phyloP scores from a whole-genome alignment of 2,113 vertebrate genomes.

The Grammomys dolichurus region DNA sequence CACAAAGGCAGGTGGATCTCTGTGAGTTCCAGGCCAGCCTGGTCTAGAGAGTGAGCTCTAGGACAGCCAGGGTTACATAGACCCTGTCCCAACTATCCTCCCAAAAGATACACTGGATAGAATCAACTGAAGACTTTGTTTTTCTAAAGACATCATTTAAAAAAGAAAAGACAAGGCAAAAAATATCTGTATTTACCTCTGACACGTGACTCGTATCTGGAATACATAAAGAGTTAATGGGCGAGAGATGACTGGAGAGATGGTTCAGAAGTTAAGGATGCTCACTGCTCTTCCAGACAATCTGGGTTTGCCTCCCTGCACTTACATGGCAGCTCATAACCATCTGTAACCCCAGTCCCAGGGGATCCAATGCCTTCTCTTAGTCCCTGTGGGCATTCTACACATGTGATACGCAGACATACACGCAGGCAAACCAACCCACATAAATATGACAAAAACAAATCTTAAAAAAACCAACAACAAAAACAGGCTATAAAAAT shows the following conservation, averaged over 20 bases:
- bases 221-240: background rate
- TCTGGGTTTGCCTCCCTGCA: background rate
- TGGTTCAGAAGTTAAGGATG: background rate
- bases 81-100: background rate
- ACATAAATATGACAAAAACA: background rate
- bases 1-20: background rate
- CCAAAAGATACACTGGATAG: background rate
- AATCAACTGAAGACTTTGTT: background rate
- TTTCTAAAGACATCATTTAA: background rate
- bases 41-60: background rate
- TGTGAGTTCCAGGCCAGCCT: background rate
- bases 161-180: background rate
- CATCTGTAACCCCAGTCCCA: background rate
- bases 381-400: background rate
- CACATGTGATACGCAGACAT: background rate
- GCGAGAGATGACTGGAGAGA: background rate
- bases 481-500: background rate
- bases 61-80: background rate
- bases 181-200: background rate
- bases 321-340: background rate
- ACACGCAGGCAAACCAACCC: background rate
- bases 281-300: background rate
- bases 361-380: background rate
- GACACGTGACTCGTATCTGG: background rate
- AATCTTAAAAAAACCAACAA: background rate